Evolutionary conservation across 1,140 invertebrate genomes (phyloP).

Genomic region (Tetramorium parvispinum): DNA sequence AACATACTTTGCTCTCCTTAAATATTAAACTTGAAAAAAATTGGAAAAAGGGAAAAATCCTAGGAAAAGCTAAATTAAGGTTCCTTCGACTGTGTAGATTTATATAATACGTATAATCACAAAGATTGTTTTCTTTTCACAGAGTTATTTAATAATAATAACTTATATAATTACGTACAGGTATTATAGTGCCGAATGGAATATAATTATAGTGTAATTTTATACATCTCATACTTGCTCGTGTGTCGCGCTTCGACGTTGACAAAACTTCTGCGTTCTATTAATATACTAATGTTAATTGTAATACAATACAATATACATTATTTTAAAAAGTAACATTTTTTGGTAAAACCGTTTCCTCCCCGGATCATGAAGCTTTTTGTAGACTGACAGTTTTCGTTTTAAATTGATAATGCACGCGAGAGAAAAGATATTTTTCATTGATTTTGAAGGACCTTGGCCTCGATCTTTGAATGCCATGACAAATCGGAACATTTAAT

Average conservation of each 20-base stretch:
- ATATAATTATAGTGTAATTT: conserved; percentile 6
- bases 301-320: not conserved
- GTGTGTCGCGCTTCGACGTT: not conserved
- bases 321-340: not conserved
- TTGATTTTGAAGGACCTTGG: not conserved
- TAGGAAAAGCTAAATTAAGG: not conserved
- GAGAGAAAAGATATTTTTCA: not conserved
- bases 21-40: no score
- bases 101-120: not conserved
- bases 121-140: conserved; percentile 19
- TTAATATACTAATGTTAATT: conserved; percentile 1
- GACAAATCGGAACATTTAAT: not conserved
- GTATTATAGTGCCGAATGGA: conserved; percentile 40
- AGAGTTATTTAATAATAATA: conserved; percentile 49
- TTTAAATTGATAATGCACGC: not conserved
- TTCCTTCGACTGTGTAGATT: not conserved
- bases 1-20: not conserved
- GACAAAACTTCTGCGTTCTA: not conserved
- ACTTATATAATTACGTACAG: conserved; percentile 21
- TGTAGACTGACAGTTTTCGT: not conserved
- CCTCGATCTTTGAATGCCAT: not conserved
- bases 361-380: not conserved
- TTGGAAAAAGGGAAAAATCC: not conserved
- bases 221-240: not conserved
- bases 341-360: not conserved